phyloP scores from a whole-genome alignment of 2,797 vertebrate genomes.

The Gadopsis marmoratus region DNA sequence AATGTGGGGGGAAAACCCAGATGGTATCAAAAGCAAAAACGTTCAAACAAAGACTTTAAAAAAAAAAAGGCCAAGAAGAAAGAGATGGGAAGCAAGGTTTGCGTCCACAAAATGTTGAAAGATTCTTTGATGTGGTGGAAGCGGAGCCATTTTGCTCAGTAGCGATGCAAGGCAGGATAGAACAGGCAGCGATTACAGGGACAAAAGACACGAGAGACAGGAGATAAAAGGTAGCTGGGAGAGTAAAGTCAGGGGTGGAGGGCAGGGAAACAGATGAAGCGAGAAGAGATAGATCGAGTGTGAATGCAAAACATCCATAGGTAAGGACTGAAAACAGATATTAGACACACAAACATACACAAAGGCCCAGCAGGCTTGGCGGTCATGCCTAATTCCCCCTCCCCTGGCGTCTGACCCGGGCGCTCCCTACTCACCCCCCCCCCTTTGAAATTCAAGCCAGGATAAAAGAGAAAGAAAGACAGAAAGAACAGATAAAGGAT shows the following conservation, averaged over 20 bases:
- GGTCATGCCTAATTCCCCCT: slow-evolving; percentile 69
- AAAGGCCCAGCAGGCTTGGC: slow-evolving; percentile 58
- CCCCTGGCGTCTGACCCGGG: slow-evolving; percentile 49
- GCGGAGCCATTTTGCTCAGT: slow-evolving; percentile 50
- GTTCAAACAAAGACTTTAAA: slow-evolving; percentile 44
- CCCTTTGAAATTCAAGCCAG: slow-evolving; percentile 72
- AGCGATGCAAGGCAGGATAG: slow-evolving; percentile 50
- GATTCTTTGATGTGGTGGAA: slow-evolving; percentile 65
- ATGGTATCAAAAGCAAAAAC: slow-evolving; percentile 53
- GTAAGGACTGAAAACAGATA: slow-evolving; percentile 40
- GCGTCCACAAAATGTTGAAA: slow-evolving; percentile 40
- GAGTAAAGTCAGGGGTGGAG: slow-evolving; percentile 23
- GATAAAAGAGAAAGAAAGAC: slow-evolving; percentile 51
- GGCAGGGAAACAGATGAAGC: slow-evolving; percentile 18
- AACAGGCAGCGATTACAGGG: slow-evolving; percentile 45
- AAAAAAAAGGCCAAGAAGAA: slow-evolving; percentile 28
- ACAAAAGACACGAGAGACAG: slow-evolving; percentile 53
- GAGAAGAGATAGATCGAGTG: slow-evolving; percentile 14
- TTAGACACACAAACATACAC: slow-evolving; percentile 40
- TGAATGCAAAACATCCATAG: slow-evolving; percentile 36
- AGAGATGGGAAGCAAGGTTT: slow-evolving; percentile 42
- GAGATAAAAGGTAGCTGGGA: slow-evolving; percentile 51
- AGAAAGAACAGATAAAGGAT: slow-evolving; percentile 26
- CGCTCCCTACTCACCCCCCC: slow-evolving; percentile 15
- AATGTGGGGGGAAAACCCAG: slow-evolving; percentile 35